Conservation (phyloP, 2,113 vertebrate genomes). For the Pogona vitticeps region DNA sequence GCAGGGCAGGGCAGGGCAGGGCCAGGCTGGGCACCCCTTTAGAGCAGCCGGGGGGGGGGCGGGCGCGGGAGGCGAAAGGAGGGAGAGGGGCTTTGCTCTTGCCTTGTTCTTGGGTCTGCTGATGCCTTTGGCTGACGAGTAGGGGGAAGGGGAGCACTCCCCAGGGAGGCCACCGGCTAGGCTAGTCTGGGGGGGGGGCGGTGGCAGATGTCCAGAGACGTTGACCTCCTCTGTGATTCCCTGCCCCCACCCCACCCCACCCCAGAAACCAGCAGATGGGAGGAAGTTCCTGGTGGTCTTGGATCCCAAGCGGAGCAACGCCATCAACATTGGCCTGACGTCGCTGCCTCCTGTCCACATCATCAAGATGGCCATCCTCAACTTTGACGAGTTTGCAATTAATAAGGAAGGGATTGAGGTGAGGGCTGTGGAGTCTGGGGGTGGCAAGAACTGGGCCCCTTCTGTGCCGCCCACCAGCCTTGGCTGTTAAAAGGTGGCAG, state of each 20-base stretch:
- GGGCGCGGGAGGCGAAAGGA: not conserved
- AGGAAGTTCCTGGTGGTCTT: conserved; percentile 91
- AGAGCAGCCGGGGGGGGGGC: no score
- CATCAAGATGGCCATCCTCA: conserved; percentile 97
- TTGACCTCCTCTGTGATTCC: no score
- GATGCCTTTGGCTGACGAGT: no score
- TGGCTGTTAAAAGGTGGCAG: not conserved
- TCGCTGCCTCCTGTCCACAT: conserved; percentile 94
- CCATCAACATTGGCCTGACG: conserved; percentile 96
- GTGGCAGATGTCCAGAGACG: no score
- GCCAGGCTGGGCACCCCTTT: no score
- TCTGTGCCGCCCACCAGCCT: no score
- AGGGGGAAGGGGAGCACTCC: no score
- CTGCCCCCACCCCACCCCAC: conserved; percentile 38
- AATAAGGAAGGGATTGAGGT: conserved; percentile 89
- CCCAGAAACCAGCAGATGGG: conserved; percentile 95
- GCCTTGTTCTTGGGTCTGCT: no score
- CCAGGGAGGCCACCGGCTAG: no score
- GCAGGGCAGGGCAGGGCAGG: no score
- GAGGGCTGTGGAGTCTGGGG: not conserved
- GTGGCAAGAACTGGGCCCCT: no score
- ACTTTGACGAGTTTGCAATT: conserved; percentile 97
- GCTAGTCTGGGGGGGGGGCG: no score
- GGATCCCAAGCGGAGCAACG: conserved; percentile 95
- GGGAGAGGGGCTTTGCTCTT: not conserved